Evolutionary conservation across 2,113 vertebrate species (phyloP), one percentile per base, ranked within the genome.

Genomic region (Osmerus mordax): DNA sequence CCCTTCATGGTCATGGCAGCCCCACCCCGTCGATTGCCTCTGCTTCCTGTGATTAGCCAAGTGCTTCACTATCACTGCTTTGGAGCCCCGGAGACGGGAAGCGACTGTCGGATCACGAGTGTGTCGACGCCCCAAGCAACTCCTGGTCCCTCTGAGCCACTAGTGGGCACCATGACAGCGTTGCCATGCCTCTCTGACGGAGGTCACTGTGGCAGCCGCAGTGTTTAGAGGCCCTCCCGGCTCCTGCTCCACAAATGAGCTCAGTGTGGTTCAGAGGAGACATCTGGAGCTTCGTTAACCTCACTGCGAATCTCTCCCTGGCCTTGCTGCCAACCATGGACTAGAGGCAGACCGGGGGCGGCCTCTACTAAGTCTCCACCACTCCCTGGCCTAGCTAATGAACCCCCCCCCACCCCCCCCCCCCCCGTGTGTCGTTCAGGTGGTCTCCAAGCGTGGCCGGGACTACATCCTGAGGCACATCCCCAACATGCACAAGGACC

Each of bases 401-500:
- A 47, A 9, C 41, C 5, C 41, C 9, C 41, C 2, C 41, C n/a
- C n/a, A n/a, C n/a, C 41, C 5, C 41, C 9, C 23, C 52, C 53
- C 23, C 6, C 55, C 8, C 56, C 54, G 13, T 70, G 23, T 59
- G 32, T 47, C 13, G 21, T 7, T 36, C 92, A 99, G 97, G 97
- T 99, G 79, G 94, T 99, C n/a, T 89, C 95, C 2, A 99, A 97
- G 87, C 90, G 97, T 25, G 97, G 97, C 65, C 93, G 94, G 36
- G 96, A 98, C 25, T 99, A 99, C 86, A 98, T 99, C 92, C 91
- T 99, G 84, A 95, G 97, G 81, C 97, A 99, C 56, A 95, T 98
- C 70, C 97, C 97, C 0, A 97, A 95, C 89, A 99, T 99, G 95
- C 97, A 99, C 94, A 97, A 96, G 65, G 97, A 99, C 82, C 97